phyloP scores from a whole-genome alignment of 2,797 vertebrate species.

The Enteromius radiatus region DNA sequence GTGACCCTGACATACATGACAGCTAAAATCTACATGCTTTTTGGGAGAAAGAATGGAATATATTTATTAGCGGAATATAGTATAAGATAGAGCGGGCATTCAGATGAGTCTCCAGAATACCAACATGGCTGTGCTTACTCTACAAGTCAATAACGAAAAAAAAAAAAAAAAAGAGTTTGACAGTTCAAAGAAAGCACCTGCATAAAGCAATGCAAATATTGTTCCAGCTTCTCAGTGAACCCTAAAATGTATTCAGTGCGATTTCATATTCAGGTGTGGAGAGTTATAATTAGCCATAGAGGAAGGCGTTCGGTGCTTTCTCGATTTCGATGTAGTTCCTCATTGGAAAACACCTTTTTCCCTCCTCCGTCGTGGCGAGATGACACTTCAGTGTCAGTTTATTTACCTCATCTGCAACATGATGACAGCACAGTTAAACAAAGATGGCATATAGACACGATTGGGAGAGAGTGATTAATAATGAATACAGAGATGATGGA shows the following conservation, averaged over 20 bases:
- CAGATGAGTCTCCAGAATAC: conserved; percentile 29
- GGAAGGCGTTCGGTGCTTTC: conserved; percentile 34
- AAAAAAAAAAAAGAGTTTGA: conserved; percentile 64
- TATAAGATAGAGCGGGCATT: conserved; percentile 46
- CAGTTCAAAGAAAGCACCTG: conserved; percentile 73
- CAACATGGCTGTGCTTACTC: conserved; percentile 41
- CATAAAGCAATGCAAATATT: conserved; percentile 75
- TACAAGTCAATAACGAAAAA: conserved; percentile 60
- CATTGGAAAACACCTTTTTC: conserved; percentile 46
- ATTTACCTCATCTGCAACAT: conserved; percentile 45
- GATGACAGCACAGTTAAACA: conserved; percentile 43
- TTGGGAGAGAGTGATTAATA: conserved; percentile 44
- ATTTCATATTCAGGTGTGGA: conserved; percentile 53
- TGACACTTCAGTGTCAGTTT: conserved; percentile 43
- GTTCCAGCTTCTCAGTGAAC: conserved; percentile 70
- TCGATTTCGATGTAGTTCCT: conserved; percentile 33
- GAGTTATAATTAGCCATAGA: conserved; percentile 67
- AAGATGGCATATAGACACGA: conserved; percentile 41
- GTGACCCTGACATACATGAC: conserved; percentile 32
- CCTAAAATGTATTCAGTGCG: conserved; percentile 67
- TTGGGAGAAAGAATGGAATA: conserved; percentile 16
- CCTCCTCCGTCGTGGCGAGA: conserved; percentile 32
- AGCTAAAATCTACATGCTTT: conserved; percentile 45
- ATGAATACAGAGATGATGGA: conserved; percentile 54
- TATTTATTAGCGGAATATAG: conserved; percentile 53